These are phyloP conservation scores for Hippopotamus amphibius DNA, from an alignment of 2,113 vertebrate genomes.

Conservation along the genomic window DNA sequence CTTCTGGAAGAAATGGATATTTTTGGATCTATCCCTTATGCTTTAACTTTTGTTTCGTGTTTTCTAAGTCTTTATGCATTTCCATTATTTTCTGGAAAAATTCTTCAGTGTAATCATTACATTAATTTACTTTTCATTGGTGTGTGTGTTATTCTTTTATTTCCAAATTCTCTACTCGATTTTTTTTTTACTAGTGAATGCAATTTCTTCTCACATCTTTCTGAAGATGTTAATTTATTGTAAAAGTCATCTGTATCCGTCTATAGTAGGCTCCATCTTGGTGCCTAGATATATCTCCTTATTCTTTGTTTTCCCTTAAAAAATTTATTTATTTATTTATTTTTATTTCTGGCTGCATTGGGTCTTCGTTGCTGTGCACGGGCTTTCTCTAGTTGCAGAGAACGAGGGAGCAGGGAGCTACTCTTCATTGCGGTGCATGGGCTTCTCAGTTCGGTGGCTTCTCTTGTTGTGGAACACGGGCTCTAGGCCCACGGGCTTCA, in stretches of 20 bases:
- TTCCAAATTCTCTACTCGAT: slow-evolving; percentile 23
- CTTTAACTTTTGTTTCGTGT: background rate
- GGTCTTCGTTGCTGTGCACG: too few species aligned
- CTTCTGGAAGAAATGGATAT: background rate
- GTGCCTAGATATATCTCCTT: background rate
- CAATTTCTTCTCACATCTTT: background rate
- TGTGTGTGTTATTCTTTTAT: background rate
- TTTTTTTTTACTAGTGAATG: background rate
- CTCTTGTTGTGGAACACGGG: too few species aligned
- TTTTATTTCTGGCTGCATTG: too few species aligned
- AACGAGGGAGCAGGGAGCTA: too few species aligned
- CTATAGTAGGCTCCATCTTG: background rate
- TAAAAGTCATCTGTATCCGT: background rate
- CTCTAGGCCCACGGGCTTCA: too few species aligned
- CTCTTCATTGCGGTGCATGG: too few species aligned
- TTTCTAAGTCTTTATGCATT: slow-evolving; percentile 30
- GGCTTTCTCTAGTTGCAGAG: too few species aligned
- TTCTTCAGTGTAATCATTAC: slow-evolving; percentile 24
- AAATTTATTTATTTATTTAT: too few species aligned
- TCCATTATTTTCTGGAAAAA: slow-evolving; percentile 7
- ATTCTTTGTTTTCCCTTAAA: background rate
- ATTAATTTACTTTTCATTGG: slow-evolving; percentile 30
- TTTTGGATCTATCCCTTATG: background rate
- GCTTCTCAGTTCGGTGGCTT: too few species aligned
- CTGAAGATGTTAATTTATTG: background rate